These are phyloP conservation scores for Mormyrops boulengeri DNA, from an alignment of 2,797 vertebrate genomes.

Conservation along the genomic window DNA sequence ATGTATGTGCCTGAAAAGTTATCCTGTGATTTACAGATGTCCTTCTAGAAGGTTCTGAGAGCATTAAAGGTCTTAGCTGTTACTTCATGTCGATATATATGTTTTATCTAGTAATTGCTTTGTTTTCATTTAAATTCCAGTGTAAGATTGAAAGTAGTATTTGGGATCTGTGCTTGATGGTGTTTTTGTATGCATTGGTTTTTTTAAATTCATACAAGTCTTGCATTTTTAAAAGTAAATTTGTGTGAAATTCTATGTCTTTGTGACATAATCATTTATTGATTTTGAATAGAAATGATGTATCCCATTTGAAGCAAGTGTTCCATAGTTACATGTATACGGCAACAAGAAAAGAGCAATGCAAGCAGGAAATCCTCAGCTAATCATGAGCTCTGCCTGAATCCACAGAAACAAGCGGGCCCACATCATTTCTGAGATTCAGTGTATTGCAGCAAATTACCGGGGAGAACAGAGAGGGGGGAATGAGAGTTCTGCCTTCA, in stretches of 20 bases:
- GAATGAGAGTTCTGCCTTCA: neutral
- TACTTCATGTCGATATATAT: neutral
- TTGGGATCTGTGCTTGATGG: neutral
- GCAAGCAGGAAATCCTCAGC: neutral
- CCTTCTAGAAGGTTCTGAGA: neutral
- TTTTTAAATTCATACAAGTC: neutral
- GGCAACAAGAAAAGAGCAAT: neutral
- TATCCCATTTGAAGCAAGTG: neutral
- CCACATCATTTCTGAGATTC: neutral
- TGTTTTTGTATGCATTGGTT: neutral
- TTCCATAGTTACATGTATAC: neutral
- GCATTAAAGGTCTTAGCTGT: neutral
- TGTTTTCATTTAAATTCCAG: neutral
- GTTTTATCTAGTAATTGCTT: neutral
- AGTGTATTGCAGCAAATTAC: neutral
- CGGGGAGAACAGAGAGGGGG: neutral
- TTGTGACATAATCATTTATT: neutral
- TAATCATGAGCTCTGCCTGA: constrained; percentile 4
- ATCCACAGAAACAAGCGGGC: neutral
- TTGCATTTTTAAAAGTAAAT: neutral
- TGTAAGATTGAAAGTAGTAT: neutral
- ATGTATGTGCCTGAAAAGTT: neutral
- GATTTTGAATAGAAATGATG: neutral
- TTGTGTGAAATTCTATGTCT: neutral
- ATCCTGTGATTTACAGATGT: neutral